phyloP scores from a whole-genome alignment of 2,113 vertebrate species.

The Campylorhamphus procurvoides region DNA sequence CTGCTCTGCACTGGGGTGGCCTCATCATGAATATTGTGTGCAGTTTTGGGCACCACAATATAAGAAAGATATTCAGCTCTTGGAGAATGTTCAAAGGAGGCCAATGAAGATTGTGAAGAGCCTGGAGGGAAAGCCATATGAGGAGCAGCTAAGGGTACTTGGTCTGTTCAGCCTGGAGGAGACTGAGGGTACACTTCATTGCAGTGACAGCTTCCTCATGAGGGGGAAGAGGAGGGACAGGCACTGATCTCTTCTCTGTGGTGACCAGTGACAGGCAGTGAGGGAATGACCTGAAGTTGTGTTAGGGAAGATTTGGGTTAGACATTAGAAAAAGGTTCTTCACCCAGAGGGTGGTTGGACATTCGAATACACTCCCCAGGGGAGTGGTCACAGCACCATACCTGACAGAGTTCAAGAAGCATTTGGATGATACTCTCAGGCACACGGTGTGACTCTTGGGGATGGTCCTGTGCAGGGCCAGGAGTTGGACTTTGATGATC shows the following conservation, averaged over 20 bases:
- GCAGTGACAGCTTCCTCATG: neutral
- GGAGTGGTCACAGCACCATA: neutral
- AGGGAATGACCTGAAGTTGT: neutral
- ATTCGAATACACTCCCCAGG: neutral
- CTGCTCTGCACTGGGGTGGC: fast-evolving
- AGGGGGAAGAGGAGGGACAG: neutral
- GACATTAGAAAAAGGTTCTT: neutral
- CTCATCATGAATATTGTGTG: neutral
- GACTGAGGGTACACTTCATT: neutral
- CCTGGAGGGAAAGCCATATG: fast-evolving
- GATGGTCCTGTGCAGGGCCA: neutral
- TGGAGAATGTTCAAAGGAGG: neutral
- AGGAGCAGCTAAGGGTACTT: neutral
- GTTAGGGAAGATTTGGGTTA: neutral
- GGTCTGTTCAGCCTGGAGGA: neutral
- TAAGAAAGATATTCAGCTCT: neutral
- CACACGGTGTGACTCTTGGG: neutral
- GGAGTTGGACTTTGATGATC: neutral
- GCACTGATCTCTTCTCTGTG: neutral
- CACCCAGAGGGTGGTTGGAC: neutral
- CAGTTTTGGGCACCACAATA: no score
- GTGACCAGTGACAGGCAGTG: no score
- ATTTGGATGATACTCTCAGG: neutral
- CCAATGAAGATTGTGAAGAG: fast-evolving
- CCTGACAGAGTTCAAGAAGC: no score